Evolutionary conservation across 2,888 invertebrate species (phyloP), one percentile per base, ranked within the genome.

Genomic region (Thecocarcelia acutangulata): DNA sequence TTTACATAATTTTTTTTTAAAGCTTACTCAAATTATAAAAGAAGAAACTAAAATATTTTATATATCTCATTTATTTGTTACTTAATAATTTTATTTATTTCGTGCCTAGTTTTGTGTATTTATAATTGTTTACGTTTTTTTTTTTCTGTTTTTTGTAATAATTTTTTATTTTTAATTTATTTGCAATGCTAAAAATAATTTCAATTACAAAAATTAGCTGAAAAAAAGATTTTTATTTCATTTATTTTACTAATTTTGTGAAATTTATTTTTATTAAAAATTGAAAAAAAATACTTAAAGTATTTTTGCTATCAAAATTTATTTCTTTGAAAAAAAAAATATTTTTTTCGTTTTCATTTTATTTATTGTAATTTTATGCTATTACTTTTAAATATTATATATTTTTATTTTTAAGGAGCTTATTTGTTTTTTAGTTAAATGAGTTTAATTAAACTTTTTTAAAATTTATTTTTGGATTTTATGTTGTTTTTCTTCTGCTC

Each of bases 181-280:
- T 83, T 84, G 84, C 83, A 81, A 83, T 83, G 81, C 83, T 84
- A 84, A 83, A 84, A 84, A 84, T 84, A 85, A 81, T 83, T 84
- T 83, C 84, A 85, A 80, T 80, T 82, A 75, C 68, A 66, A 77
- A 76, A 61, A 81, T 77, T 69, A 81, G 66, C 59, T 58, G 76
- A 50, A 81, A 82, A 83, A 84, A 83, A 75, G 59, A 61, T 64
- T 44, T 70, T 13, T 78, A 63, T 46, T 70, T 76, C 46, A 19
- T 74, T 61, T n/a, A 21, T 74, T 69, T 48, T 33, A 54, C 42
- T 76, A 64, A 24, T 59, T 44, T 54, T 68, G 19, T 61, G 66
- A 68, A 46, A 17, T 59, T 69, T 64, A 8, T 70, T 64, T 66
- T 64, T 69, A 54, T 56, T 42, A 69, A 75, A 77, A 73, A 63